A percentile compares a stretch with the other conserved stretches of the same genome.
These are phyloP conservation scores for Heptranchias perlo DNA, from an alignment of 2,113 vertebrate genomes.

Conservation along the genomic window DNA sequence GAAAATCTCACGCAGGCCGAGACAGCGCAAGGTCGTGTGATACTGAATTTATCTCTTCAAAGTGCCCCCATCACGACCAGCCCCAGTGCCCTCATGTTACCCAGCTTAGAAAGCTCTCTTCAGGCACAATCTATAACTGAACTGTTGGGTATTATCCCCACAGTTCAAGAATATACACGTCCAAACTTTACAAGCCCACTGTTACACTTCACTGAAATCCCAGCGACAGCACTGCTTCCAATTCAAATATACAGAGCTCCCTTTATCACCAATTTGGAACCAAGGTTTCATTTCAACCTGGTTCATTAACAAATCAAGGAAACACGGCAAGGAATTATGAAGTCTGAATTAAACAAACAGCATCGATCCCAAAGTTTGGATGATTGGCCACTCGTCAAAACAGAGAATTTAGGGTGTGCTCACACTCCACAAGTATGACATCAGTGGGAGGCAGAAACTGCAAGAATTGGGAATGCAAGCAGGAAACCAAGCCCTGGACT, in stretches of 20 bases:
- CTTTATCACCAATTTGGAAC: not conserved
- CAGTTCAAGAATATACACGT: not conserved
- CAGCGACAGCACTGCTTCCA: not conserved
- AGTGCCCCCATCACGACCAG: not conserved
- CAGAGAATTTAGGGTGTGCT: not conserved
- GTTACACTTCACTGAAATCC: not conserved
- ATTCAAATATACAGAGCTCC: not conserved
- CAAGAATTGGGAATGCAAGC: too few species aligned
- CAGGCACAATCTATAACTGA: not conserved
- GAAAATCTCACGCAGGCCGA: not conserved
- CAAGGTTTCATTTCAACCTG: not conserved
- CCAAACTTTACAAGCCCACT: not conserved
- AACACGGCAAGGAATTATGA: not conserved
- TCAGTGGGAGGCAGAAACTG: too few species aligned
- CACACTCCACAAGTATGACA: too few species aligned
- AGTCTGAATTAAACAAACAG: not conserved
- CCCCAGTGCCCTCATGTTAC: not conserved
- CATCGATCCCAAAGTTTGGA: not conserved
- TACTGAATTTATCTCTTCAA: not conserved
- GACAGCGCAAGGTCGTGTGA: not conserved
- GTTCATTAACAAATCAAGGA: not conserved
- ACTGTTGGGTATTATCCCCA: not conserved
- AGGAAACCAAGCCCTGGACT: too few species aligned
- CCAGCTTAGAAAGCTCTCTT: not conserved
- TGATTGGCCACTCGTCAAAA: not conserved